Conservation (phyloP, 2,797 vertebrate species). For the Myiotriccus ornatus region DNA sequence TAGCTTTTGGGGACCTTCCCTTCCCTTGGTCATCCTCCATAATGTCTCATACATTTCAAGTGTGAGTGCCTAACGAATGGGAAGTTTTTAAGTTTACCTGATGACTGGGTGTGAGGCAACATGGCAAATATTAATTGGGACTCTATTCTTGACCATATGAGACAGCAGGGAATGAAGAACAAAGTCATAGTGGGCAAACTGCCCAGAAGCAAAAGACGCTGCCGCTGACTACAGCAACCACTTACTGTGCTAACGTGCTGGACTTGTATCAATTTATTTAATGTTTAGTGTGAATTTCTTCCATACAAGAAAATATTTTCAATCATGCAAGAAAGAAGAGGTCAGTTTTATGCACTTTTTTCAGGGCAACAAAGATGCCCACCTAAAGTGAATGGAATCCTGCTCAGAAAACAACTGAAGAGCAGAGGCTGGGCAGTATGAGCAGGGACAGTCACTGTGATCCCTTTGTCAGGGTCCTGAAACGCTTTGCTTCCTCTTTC, state of each 20-base stretch:
- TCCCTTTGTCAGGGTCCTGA: neutral
- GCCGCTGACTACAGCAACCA: neutral
- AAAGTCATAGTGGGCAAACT: neutral
- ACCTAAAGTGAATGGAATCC: neutral
- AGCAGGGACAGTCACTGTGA: rapidly evolving
- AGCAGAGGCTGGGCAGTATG: neutral
- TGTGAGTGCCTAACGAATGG: neutral
- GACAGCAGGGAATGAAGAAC: slow-evolving; percentile 22
- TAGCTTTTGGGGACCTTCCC: neutral
- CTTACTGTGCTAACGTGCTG: neutral
- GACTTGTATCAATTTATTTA: neutral
- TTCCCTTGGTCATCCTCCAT: neutral
- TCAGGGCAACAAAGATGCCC: neutral
- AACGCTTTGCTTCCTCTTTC: neutral
- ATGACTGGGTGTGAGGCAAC: neutral
- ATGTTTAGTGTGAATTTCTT: neutral
- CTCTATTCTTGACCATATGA: neutral
- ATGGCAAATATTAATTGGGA: neutral
- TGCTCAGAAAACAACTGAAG: neutral
- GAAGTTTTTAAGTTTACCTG: neutral
- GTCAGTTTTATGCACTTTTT: neutral
- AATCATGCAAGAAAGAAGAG: neutral
- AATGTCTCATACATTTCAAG: neutral
- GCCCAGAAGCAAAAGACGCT: slow-evolving; percentile 2
- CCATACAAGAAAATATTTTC: neutral